Conservation (phyloP, 2,797 vertebrate species). For the Cephalopachus bancanus region DNA sequence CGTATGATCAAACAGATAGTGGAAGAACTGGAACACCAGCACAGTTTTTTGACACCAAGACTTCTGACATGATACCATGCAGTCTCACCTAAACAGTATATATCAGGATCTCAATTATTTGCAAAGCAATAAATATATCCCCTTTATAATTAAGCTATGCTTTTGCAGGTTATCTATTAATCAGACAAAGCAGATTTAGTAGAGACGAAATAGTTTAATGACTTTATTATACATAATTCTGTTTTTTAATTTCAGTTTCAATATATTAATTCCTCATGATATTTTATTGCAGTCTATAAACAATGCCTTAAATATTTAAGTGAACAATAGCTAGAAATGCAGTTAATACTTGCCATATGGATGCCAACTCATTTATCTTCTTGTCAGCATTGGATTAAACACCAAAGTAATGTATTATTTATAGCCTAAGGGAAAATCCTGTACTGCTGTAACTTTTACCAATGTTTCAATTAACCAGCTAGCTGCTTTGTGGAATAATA, state of each 20-base stretch:
- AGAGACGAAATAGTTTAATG: slow-evolving; percentile 66
- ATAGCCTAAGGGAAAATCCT: slow-evolving; percentile 75
- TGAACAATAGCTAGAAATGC: slow-evolving; percentile 74
- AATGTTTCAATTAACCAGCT: slow-evolving; percentile 67
- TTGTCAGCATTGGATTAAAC: slow-evolving; percentile 81
- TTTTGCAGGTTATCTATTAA: slow-evolving; percentile 63
- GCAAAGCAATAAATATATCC: slow-evolving; percentile 18
- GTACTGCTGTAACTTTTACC: slow-evolving; percentile 78
- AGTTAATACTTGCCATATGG: slow-evolving; percentile 78
- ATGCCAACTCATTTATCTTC: slow-evolving; percentile 80
- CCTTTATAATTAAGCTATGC: slow-evolving; percentile 50
- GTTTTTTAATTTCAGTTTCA: slow-evolving; percentile 62
- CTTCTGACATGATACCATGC: not conserved
- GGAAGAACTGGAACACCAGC: not conserved
- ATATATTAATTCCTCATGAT: slow-evolving; percentile 74
- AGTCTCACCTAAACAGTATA: not conserved
- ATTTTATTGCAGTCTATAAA: slow-evolving; percentile 74
- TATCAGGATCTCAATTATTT: not conserved
- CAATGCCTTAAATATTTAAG: slow-evolving; percentile 75
- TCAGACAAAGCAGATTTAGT: slow-evolving; percentile 44
- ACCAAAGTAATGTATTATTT: slow-evolving; percentile 83
- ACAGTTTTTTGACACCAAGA: not conserved
- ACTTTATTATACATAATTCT: slow-evolving; percentile 49
- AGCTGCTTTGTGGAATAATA: slow-evolving; percentile 68
- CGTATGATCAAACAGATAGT: rapidly evolving